Evolutionary conservation across 2,113 vertebrate genomes (phyloP), one percentile per base, ranked within the genome.

Genomic region (Spilogale gracilis): DNA sequence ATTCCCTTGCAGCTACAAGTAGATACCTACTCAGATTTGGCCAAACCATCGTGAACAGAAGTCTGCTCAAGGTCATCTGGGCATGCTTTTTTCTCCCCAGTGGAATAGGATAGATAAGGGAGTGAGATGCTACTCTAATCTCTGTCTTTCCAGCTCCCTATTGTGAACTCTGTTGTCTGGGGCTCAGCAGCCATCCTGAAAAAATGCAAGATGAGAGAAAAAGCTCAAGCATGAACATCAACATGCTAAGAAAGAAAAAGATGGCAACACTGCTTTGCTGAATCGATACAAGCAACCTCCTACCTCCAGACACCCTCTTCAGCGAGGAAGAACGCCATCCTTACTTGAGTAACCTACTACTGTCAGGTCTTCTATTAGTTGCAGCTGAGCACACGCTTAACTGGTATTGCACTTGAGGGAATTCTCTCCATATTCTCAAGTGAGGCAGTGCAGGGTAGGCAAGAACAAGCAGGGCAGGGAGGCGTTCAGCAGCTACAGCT

Each of bases 291-390:
- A 58, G 45, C 52, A 81, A 79, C 13, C 23, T 73, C 52, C 63
- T 60, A n/a, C 61, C 38, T 32, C 56, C 38, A 91, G 61, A 21
- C 16, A 73, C 8, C 54, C 79, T 38, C 11, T 78, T 65, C 38
- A 50, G 10, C 1, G 9, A 58, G 54, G 27, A 48, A 5, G 18
- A 90, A 67, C 50, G 9, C 30, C 20, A 52, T 30, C 32, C 88
- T 95, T 91, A 74, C 73, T 43, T 81, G 58, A 78, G 73, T 92
- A 87, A 74, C 9, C 58, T 61, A 10, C 76, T 74, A 86, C 56
- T 89, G 94, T 27, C 89, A 65, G 54, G 85, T 60, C 61, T 74
- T 89, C n/a, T 73, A 67, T 91, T 93, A 85, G 89, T 61, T 92
- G 88, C 56, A 93, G 85, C 27, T 95, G 89, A 97, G 82, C 54